Conservation (phyloP, 2,797 vertebrate genomes). For the Chelmon rostratus region DNA sequence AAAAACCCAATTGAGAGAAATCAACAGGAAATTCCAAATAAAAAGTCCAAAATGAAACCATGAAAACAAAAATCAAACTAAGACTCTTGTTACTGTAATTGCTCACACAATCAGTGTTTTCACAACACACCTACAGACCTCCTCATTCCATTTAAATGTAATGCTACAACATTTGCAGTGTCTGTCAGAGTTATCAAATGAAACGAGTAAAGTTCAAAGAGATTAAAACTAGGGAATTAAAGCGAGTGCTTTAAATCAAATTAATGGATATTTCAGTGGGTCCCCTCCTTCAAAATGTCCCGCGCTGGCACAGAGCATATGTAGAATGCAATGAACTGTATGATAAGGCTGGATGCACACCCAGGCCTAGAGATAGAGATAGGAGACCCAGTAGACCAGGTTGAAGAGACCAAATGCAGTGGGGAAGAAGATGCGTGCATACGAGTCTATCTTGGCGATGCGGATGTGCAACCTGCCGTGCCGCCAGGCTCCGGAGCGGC, state of each 20-base stretch:
- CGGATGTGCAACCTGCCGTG: conserved; percentile 98
- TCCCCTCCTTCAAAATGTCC: conserved; percentile 70
- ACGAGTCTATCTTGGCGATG: conserved; percentile 98
- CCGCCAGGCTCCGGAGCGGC: conserved; percentile 97
- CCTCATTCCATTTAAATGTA: conserved; percentile 71
- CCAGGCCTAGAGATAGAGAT: conserved; percentile 93
- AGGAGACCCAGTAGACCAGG: conserved; percentile 98
- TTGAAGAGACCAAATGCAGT: conserved; percentile 99
- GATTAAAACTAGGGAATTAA: conserved; percentile 52
- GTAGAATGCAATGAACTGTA: conserved; percentile 58
- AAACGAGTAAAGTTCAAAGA: conserved; percentile 57
- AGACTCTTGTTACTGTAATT: conserved; percentile 13
- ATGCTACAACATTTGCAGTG: conserved; percentile 88
- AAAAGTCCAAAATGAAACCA: conserved; percentile 34
- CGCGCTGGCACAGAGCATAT: conserved; percentile 71
- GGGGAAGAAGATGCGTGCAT: conserved; percentile 98
- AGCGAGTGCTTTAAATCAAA: conserved; percentile 59
- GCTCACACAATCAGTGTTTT: conserved; percentile 60
- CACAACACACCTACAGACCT: conserved; percentile 59
- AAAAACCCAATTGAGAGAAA: conserved; percentile 25
- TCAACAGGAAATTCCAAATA: not conserved
- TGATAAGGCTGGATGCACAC: conserved; percentile 65
- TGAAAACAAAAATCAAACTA: conserved; percentile 25
- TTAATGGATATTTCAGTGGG: conserved; percentile 64
- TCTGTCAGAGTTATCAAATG: conserved; percentile 61